phyloP scores from a whole-genome alignment of 2,888 invertebrate species.

The Smittia aterrima region DNA sequence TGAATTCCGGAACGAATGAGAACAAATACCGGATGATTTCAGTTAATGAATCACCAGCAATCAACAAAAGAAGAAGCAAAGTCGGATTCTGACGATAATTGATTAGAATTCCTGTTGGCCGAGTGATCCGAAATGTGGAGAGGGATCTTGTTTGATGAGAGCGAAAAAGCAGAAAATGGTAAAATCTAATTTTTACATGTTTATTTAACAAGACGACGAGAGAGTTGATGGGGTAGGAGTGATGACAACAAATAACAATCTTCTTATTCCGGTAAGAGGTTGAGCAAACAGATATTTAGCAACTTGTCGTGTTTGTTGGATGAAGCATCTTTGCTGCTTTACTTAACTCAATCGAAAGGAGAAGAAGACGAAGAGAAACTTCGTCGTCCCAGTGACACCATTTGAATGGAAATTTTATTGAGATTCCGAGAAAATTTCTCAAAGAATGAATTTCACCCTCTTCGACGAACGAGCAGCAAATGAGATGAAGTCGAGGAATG shows the following conservation, averaged over 20 bases:
- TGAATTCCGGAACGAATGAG: neutral
- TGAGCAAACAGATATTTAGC: slow-evolving; percentile 29
- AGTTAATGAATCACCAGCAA: slow-evolving; percentile 3
- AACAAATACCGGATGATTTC: neutral
- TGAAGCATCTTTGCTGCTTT: neutral
- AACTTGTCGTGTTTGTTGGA: neutral
- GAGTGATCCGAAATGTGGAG: slow-evolving; percentile 20
- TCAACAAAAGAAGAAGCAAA: neutral
- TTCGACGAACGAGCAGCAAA: neutral
- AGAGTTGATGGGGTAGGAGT: neutral
- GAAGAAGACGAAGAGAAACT: neutral
- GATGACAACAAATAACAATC: slow-evolving; percentile 25
- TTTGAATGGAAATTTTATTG: neutral
- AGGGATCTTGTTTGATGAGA: neutral
- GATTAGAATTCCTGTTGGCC: slow-evolving; percentile 27
- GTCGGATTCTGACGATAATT: slow-evolving; percentile 26
- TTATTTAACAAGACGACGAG: neutral
- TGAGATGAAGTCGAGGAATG: neutral
- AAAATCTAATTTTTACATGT: slow-evolving; percentile 29
- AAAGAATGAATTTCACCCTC: neutral
- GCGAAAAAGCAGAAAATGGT: neutral
- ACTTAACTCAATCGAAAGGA: neutral
- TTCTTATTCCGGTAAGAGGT: slow-evolving; percentile 2
- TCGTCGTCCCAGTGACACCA: neutral
- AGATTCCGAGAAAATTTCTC: neutral